A percentile compares a stretch with the other conserved stretches of the same genome.
These are phyloP conservation scores for Chondrosia reniformis DNA, from an alignment of 37 sponge, comb jelly and placozoan species.

Conservation along the genomic window DNA sequence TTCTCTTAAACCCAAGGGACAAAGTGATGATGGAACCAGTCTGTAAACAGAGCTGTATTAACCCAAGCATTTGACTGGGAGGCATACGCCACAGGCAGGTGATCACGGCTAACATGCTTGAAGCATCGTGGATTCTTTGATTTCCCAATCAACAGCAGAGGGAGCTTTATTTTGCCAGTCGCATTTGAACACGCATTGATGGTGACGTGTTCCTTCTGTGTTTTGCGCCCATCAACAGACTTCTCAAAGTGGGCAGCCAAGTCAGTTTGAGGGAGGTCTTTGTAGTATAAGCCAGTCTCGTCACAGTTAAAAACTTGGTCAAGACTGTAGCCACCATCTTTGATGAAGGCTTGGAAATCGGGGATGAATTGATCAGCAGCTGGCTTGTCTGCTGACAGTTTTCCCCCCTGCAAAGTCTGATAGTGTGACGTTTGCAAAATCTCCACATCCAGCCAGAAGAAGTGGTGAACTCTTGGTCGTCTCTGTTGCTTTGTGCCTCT, in stretches of 20 bases:
- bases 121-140: slow-evolving; percentile 58
- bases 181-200: slow-evolving; percentile 22
- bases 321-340: not conserved
- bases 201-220: slow-evolving; percentile 53
- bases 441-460: slow-evolving; percentile 18
- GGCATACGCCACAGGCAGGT: slow-evolving; percentile 38
- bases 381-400: slow-evolving; percentile 21
- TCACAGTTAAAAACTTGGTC: slow-evolving; percentile 68
- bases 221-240: slow-evolving; percentile 33
- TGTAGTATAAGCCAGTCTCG: slow-evolving; percentile 72
- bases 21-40: too few relatives aligned
- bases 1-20: too few relatives aligned
- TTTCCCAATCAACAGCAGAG: slow-evolving; percentile 58
- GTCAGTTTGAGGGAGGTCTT: slow-evolving; percentile 39
- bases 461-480: slow-evolving; percentile 6
- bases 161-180: slow-evolving; percentile 35
- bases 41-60: too few relatives aligned
- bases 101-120: slow-evolving; percentile 12
- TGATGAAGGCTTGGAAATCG: slow-evolving; percentile 12
- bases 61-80: slow-evolving; percentile 77
- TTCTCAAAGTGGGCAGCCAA: slow-evolving; percentile 36
- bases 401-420: not conserved
- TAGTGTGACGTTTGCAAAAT: slow-evolving; percentile 14
- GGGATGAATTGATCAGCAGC: slow-evolving; percentile 40
- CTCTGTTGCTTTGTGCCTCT: not conserved